phyloP scores from a whole-genome alignment of 2,888 invertebrate genomes.

The Drosophila pullipes region DNA sequence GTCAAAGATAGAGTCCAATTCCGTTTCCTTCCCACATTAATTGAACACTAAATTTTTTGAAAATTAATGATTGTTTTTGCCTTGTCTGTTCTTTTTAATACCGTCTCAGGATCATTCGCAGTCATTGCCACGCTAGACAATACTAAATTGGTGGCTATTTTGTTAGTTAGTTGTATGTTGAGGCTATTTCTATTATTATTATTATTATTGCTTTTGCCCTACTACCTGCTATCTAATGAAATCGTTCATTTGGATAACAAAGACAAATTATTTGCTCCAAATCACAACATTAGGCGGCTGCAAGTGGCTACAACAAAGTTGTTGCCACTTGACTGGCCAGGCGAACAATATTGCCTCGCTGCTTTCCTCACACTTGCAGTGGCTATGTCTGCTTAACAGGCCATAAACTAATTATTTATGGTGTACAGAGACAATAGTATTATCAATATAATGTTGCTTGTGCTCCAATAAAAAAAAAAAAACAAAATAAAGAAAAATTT shows the following conservation, averaged over 20 bases:
- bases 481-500: slow-evolving; percentile 12
- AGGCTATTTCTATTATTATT: neutral
- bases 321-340: slow-evolving; percentile 62
- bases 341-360: neutral
- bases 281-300: slow-evolving; percentile 42
- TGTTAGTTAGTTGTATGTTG: neutral
- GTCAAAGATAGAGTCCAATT: slow-evolving; percentile 15
- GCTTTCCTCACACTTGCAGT: slow-evolving; percentile 7
- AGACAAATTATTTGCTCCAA: slow-evolving; percentile 69
- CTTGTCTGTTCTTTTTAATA: slow-evolving; percentile 13
- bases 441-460: slow-evolving; percentile 32
- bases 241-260: slow-evolving; percentile 68
- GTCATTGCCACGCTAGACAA: neutral
- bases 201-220: neutral
- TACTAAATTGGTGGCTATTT: neutral
- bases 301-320: slow-evolving; percentile 38
- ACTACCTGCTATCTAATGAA: slow-evolving; percentile 30
- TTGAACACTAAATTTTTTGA: neutral
- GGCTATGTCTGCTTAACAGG: slow-evolving; percentile 26
- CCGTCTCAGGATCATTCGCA: neutral
- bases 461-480: slow-evolving; percentile 17
- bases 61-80: slow-evolving; percentile 3
- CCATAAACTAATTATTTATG: slow-evolving; percentile 43
- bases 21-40: neutral
- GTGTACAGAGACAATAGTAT: slow-evolving; percentile 25